Base-by-base conservation (phyloP, 2,888 invertebrate species). In the Hydrotaea diabolus region DNA sequence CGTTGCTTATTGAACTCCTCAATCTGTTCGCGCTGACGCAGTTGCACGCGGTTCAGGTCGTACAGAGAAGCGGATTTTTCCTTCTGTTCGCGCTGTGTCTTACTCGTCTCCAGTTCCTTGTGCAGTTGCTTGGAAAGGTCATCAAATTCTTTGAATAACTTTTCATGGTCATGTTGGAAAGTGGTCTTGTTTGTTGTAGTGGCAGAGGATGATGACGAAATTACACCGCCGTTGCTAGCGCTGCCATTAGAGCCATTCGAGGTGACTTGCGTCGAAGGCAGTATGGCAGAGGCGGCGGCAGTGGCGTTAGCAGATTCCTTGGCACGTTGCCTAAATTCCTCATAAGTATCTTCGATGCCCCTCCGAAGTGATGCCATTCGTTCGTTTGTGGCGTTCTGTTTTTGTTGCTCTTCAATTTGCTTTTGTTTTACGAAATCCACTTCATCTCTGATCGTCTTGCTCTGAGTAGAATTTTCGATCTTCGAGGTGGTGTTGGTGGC, bases 241-340 rank as follows among this genome's bases (percentile, higher is more conserved):
- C 46, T 82, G 0, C 43, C 21, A 46, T 53, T 55, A 53, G 80
- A 62, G 71, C 57, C 77, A 71, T 81, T 83, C 76, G 84, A 82
- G 85, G 87, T 87, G 80, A 86, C 71, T 81, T 84, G 79, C 36
- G 77, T 73, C 71, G 79, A 64, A 87, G 87, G 83, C 21, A 36
- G 26, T 31, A 31, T 62, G 85, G 21, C 72, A 74, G 31, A 88
- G 87, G 55, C 75, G 85, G 53, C 74, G 80, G 19, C 53, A 23
- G 82, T 59, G 75, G 82, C 39, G 55, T 76, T 46, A 64, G 90
- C 88, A 66, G 90, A 89, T 86, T 89, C 89, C 84, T 92, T 92
- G 92, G 92, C 92, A 90, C 89, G 90, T 87, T 91, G 92, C 92
- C 92, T 87, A 90, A 91, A 92, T 90, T 92, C 91, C 86, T 92